Percentiles rank a stretch among this genome's conserved stretches.
These are phyloP conservation scores for Tricholauxania praeusta DNA, from an alignment of 2,888 invertebrate genomes.

Conservation along the genomic window DNA sequence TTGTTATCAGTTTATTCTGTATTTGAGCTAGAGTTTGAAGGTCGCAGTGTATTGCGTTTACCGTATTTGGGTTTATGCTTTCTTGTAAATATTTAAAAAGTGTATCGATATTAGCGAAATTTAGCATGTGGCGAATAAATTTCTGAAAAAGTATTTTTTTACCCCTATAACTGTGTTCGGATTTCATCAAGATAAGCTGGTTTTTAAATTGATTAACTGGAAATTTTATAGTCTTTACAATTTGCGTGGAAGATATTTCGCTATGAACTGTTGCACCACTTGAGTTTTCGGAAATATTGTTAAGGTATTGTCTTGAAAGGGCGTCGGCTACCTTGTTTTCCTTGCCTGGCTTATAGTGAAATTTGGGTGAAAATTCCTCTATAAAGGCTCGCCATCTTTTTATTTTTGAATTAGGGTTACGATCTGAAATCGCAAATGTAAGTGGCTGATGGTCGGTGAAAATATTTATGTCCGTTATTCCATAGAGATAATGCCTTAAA, in stretches of 20 bases:
- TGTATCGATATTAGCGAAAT: constrained; percentile 26
- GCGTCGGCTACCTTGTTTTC: constrained; percentile 44
- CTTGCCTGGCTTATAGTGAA: too few relatives aligned
- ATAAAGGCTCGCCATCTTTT: too few relatives aligned
- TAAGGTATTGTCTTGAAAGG: constrained; percentile 40
- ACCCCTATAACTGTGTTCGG: constrained; percentile 23
- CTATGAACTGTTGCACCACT: constrained; percentile 27
- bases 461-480: too few relatives aligned
- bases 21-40: constrained; percentile 29
- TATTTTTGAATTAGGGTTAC: too few relatives aligned
- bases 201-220: constrained; percentile 42
- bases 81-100: constrained; percentile 32
- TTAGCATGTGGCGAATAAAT: constrained; percentile 20
- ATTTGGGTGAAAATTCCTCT: too few relatives aligned
- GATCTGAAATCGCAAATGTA: too few relatives aligned
- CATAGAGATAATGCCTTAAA: too few relatives aligned
- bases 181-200: constrained; percentile 37
- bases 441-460: too few relatives aligned
- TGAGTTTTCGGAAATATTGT: constrained; percentile 36
- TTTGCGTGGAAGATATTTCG: constrained; percentile 34
- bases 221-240: constrained; percentile 32
- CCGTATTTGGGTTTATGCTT: constrained; percentile 32
- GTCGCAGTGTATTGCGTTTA: constrained; percentile 39
- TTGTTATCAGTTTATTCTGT: constrained; percentile 28
- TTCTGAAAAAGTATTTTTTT: constrained; percentile 31